Evolutionary conservation across 2,797 vertebrate species (phyloP).

Genomic region (Perodicticus potto): DNA sequence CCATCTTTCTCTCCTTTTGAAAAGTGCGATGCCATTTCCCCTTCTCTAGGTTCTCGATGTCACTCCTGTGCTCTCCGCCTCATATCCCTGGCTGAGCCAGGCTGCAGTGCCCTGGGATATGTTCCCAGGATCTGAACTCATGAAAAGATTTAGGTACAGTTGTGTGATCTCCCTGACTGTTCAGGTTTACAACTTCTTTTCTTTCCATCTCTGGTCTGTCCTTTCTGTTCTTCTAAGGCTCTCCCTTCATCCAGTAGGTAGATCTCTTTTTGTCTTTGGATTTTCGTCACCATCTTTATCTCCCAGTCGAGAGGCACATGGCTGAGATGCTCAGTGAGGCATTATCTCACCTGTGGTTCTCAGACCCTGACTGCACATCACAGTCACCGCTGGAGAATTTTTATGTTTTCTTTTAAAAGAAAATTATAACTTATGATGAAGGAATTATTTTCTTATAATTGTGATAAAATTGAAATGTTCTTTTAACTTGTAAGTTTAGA

Average conservation of each 20-base stretch:
- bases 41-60: not conserved
- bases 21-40: not conserved
- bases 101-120: not conserved
- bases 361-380: not conserved
- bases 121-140: not conserved
- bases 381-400: not conserved
- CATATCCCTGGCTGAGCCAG: not conserved
- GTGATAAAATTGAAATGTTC: constrained; percentile 12
- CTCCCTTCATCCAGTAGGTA: not conserved
- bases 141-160: not conserved
- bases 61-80: not conserved
- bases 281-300: not conserved
- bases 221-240: not conserved
- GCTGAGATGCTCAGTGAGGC: not conserved
- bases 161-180: not conserved
- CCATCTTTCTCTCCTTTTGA: not conserved
- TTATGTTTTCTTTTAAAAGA: constrained; percentile 9
- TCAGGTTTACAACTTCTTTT: not conserved
- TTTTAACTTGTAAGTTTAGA: constrained; percentile 21
- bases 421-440: constrained; percentile 19
- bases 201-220: constrained; percentile 6
- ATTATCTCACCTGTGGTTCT: constrained; percentile 38
- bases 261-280: not conserved
- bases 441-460: constrained; percentile 6
- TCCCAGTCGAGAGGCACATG: not conserved